Conservation (phyloP, 1,140 invertebrate species). For the Thalassaphorura encarpata region DNA sequence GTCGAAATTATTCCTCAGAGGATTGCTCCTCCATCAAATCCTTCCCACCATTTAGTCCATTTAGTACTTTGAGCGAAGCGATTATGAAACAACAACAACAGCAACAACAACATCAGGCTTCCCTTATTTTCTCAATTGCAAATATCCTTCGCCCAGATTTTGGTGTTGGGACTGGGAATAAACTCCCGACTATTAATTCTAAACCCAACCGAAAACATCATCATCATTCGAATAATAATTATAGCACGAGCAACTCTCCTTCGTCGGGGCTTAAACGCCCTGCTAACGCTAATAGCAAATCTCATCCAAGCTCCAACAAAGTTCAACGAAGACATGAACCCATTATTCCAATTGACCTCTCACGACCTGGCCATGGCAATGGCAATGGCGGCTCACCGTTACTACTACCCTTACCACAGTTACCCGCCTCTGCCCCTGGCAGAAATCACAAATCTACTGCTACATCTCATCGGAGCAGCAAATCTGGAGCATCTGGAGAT, state of each 20-base stretch:
- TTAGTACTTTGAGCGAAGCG: background rate
- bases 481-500: constrained; percentile 34
- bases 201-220: constrained; percentile 31
- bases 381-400: background rate
- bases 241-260: too few relatives aligned
- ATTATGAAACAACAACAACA: constrained; percentile 18
- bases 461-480: constrained; percentile 12
- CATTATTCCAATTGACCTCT: constrained; percentile 27
- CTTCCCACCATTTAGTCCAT: background rate
- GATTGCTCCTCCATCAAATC: constrained; percentile 6
- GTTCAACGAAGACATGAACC: constrained; percentile 5
- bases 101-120: constrained; percentile 3
- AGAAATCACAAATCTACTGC: constrained; percentile 3
- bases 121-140: constrained; percentile 49
- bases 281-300: too few relatives aligned
- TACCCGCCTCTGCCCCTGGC: background rate
- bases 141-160: constrained; percentile 55
- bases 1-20: constrained; percentile 8
- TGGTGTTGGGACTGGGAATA: constrained; percentile 37
- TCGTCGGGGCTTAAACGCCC: too few relatives aligned
- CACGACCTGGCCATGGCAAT: constrained; percentile 18
- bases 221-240: constrained; percentile 3
- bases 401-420: background rate
- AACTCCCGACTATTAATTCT: constrained; percentile 1
- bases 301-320: constrained; percentile 1